These are phyloP conservation scores for Delichon dasypus DNA, from an alignment of 2,797 vertebrate genomes.

Conservation along the genomic window DNA sequence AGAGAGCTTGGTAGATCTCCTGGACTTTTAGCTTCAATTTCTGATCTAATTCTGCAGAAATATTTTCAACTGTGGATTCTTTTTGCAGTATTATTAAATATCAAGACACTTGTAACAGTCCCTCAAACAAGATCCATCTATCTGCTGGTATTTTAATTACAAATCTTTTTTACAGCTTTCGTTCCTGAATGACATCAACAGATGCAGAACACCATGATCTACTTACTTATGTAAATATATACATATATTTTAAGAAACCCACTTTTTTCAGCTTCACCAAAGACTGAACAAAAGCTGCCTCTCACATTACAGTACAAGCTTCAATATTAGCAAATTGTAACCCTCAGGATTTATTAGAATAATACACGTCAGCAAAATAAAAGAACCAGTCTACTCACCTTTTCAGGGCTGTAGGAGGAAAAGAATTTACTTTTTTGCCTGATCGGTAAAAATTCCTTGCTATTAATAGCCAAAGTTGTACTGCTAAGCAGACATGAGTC, in stretches of 20 bases:
- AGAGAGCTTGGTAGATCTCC: background rate
- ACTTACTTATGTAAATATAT: background rate
- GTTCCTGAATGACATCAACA: background rate
- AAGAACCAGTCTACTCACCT: constrained; percentile 43
- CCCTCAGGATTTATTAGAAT: background rate
- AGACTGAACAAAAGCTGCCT: background rate
- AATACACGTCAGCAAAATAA: background rate
- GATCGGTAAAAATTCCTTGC: background rate
- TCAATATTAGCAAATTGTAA: background rate
- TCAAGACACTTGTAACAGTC: background rate
- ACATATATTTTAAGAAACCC: background rate
- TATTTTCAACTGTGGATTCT: background rate
- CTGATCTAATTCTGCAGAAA: background rate
- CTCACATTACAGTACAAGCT: background rate
- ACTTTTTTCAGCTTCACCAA: background rate
- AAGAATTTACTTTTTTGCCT: background rate
- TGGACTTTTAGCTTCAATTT: background rate
- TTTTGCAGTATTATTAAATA: background rate
- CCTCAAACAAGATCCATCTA: background rate
- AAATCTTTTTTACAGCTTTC: background rate
- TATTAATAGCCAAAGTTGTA: constrained; percentile 15
- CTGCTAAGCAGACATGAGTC: background rate
- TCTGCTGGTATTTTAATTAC: background rate
- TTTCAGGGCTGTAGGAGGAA: background rate
- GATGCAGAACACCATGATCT: background rate